Base-by-base conservation (phyloP, 2,888 invertebrate genomes). In the Melanostoma mellinum region DNA sequence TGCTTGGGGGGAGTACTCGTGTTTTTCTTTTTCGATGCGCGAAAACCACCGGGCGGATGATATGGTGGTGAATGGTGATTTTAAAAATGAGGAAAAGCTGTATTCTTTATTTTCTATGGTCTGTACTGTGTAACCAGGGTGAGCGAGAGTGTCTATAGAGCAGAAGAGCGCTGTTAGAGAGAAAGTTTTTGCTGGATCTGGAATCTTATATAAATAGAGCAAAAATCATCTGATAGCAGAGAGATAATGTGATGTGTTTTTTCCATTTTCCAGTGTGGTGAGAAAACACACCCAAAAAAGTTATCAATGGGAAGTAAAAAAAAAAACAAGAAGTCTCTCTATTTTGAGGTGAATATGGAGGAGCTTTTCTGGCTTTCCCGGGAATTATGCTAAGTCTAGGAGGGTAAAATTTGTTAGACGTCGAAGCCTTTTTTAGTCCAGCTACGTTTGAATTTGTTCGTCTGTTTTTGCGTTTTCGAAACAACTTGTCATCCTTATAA, bases 271-370 rank as follows among this genome's bases (percentile, higher is more conserved):
- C 50, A 76, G n/a, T 67, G 55, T 75, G 79, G 78, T 84, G 65
- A 84, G 42, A 71, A 48, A 84, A 79, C 84, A 84, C 84, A 84
- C 84, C 84, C 79, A 84, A 75, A 60, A 73, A 52, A 50, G n/a
- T 32, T 40, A 9, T 3, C 32, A 3, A 38, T 77, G 73, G 73
- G 68, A 78, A 52, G 36, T 36, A 42, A 56, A 42, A n/a, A 53
- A 55, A 33, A n/a, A 32, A 58, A 44, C 42, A 56, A 40, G 20
- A 48, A 36, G 35, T 33, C 36, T 53, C 33, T 6, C 2, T 33
- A 9, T 33, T 5, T 33, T 10, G 30, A 48, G 56, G 65, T 73
- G 78, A 44, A 9, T 33, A 9, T 33, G 9, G 30, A 48, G 56
- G 65, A 77, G 78, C 68, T 73, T 63, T 63, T 50, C 55, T 40